Conservation (phyloP, 2,113 vertebrate species). For the Pelodiscus sinensis region DNA sequence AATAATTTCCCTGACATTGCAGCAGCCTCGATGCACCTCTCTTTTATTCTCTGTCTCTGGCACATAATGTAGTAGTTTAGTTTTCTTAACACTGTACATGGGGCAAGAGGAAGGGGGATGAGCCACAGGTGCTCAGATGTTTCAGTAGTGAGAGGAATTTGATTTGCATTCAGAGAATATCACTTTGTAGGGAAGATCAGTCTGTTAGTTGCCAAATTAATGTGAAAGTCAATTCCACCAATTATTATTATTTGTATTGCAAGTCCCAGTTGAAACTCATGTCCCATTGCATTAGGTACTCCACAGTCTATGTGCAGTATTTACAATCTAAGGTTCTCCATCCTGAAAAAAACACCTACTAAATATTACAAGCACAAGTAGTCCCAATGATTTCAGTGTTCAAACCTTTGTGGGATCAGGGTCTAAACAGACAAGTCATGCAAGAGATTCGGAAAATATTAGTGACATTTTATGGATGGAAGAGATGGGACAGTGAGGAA, state of each 20-base stretch:
- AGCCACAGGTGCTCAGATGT: constrained; percentile 16
- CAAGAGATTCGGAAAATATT: background rate
- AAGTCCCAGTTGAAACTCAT: background rate
- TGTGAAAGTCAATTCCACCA: background rate
- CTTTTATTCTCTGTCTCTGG: background rate
- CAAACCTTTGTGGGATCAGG: background rate
- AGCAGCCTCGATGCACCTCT: background rate
- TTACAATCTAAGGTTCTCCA: background rate
- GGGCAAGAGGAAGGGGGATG: background rate
- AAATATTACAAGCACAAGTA: background rate
- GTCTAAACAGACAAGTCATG: background rate
- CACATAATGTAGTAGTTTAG: background rate
- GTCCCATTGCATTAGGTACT: rapidly evolving
- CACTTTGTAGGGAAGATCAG: background rate
- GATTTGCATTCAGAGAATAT: constrained; percentile 9
- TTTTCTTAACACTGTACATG: background rate
- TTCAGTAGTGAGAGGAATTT: background rate
- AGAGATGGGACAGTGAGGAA: background rate
- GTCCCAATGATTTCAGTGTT: background rate
- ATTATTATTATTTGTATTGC: background rate
- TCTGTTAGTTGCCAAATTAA: background rate
- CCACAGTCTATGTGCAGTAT: background rate
- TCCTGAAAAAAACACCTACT: background rate
- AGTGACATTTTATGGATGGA: background rate
- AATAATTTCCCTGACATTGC: background rate